Conservation (phyloP, 2,113 vertebrate species). For the Prionailurus bengalensis region DNA sequence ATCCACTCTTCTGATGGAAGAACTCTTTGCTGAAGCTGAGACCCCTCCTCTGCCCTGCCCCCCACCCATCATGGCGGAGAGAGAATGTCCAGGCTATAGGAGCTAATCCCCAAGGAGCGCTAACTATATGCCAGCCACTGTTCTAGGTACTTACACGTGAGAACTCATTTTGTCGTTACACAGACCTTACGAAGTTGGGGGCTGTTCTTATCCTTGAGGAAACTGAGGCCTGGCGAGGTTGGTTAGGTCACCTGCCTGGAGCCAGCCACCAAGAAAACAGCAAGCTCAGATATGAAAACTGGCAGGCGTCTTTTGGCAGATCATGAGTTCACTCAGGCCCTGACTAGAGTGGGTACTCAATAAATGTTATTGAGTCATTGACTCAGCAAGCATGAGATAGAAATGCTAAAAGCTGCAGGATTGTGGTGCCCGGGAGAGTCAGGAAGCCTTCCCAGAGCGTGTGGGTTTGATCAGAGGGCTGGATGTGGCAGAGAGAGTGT, state of each 20-base stretch:
- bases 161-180: neutral
- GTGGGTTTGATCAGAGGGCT: neutral
- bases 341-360: neutral
- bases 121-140: neutral
- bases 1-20: neutral
- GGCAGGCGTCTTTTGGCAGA: neutral
- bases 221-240: neutral
- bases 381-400: neutral
- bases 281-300: neutral
- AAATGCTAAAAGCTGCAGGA: neutral
- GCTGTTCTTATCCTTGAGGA: neutral
- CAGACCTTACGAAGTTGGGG: neutral
- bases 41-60: neutral
- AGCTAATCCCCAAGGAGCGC: neutral
- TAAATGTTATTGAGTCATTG: neutral
- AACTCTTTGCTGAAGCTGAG: neutral
- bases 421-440: neutral
- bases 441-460: neutral
- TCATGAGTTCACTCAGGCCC: neutral
- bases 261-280: neutral
- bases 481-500: rapidly evolving
- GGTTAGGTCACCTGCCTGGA: neutral
- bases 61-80: neutral
- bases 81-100: neutral
- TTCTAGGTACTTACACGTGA: neutral